Conservation (phyloP, 2,888 invertebrate genomes). For the Drosophila austrosaltans region DNA sequence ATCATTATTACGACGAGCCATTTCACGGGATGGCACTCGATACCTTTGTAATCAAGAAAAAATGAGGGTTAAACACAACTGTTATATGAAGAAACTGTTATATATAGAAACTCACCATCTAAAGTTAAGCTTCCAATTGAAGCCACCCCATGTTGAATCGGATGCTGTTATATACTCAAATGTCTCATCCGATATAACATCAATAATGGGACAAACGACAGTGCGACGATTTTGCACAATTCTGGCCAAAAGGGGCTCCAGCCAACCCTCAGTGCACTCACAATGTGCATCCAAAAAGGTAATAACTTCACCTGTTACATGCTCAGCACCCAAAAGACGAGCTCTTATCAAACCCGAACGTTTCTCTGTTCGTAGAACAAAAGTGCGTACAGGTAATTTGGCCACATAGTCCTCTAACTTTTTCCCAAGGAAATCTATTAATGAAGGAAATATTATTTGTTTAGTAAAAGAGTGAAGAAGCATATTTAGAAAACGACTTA, state of each 20-base stretch:
- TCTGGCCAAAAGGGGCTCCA: constrained; percentile 95
- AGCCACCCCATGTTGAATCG: constrained; percentile 99
- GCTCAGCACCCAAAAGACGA: constrained; percentile 95
- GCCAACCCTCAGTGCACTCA: constrained; percentile 95
- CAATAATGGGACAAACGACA: constrained; percentile 99
- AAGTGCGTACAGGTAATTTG: constrained; percentile 92
- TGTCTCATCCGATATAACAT: constrained; percentile 99
- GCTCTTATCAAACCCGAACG: constrained; percentile 98
- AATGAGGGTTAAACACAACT: background rate
- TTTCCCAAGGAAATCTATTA: constrained; percentile 92
- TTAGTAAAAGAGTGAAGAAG: background rate
- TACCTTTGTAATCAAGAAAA: no score
- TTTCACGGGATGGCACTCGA: constrained; percentile 98
- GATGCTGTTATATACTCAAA: constrained; percentile 99
- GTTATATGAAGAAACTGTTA: no score
- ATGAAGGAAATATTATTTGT: constrained; percentile 59
- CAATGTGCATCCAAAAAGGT: constrained; percentile 84
- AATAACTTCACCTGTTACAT: constrained; percentile 87
- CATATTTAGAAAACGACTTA: constrained; percentile 76
- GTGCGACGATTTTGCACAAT: constrained; percentile 96
- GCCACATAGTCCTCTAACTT: constrained; percentile 95
- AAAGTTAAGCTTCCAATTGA: constrained; percentile 99
- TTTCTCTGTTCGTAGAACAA: constrained; percentile 94
- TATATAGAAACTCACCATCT: constrained; percentile 93
- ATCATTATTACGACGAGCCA: constrained; percentile 96